Evolutionary conservation across 2,797 vertebrate species (phyloP).

Genomic region (Clarias platycephalus): DNA sequence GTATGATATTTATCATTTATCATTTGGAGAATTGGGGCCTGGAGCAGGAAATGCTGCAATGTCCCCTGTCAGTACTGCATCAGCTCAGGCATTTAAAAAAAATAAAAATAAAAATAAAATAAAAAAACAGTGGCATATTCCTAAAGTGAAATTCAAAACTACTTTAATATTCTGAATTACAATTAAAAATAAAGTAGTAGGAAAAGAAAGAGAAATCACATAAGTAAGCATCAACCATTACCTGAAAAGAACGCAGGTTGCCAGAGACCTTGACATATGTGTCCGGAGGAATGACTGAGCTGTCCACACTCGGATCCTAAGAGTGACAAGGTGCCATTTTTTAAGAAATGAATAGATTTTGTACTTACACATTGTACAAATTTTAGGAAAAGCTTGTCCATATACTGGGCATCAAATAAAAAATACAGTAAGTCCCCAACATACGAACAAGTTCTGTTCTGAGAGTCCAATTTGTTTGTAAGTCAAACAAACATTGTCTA

Average conservation of each 20-base stretch:
- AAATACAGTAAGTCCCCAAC: too few relatives aligned
- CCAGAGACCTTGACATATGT: conserved; percentile 94
- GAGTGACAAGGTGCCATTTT: not conserved
- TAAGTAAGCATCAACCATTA: conserved; percentile 55
- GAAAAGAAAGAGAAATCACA: not conserved
- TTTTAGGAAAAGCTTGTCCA: not conserved
- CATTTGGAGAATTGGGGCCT: not conserved
- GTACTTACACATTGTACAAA: not conserved
- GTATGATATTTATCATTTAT: not conserved
- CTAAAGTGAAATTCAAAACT: not conserved
- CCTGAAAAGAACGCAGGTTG: conserved; percentile 94
- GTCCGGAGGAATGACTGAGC: conserved; percentile 87
- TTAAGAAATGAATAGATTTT: not conserved
- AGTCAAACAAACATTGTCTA: too few relatives aligned
- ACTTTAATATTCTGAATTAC: not conserved
- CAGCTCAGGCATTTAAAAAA: not conserved
- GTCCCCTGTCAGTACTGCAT: not conserved
- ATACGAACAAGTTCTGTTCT: too few relatives aligned
- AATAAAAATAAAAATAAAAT: too few relatives aligned
- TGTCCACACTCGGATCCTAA: conserved; percentile 86
- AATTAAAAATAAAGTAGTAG: not conserved
- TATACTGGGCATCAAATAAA: not conserved
- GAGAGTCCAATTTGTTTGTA: too few relatives aligned
- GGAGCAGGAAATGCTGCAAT: not conserved
- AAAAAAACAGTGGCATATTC: not conserved